These are phyloP conservation scores for Bibio marci DNA, from an alignment of 2,888 invertebrate species.

Conservation along the genomic window DNA sequence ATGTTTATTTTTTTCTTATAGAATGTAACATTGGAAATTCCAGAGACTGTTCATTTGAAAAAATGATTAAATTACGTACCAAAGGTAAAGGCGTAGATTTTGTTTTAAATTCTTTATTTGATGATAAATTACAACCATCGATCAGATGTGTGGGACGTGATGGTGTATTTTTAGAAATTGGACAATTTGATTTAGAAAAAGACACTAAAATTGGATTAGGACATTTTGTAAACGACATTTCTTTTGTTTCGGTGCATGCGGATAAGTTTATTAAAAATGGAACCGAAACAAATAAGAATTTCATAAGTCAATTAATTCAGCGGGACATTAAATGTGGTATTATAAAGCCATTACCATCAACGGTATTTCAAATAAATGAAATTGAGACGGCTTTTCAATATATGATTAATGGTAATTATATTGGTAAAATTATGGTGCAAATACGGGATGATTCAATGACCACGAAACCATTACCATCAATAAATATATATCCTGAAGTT, in stretches of 20 bases:
- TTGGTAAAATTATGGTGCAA: conserved; percentile 47
- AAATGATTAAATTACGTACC: conserved; percentile 62
- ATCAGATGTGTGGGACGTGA: conserved; percentile 44
- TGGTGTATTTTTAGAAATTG: too few relatives aligned
- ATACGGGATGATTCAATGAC: conserved; percentile 16
- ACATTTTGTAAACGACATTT: conserved; percentile 60
- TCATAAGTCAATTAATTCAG: conserved; percentile 44
- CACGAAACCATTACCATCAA: conserved; percentile 18
- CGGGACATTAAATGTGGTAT: conserved; percentile 28
- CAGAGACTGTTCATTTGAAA: conserved; percentile 71
- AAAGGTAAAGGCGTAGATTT: conserved; percentile 79
- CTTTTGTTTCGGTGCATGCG: too few relatives aligned
- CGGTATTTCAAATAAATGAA: too few relatives aligned
- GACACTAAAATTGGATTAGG: conserved; percentile 53
- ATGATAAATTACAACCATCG: conserved; percentile 70
- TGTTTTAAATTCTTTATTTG: conserved; percentile 79
- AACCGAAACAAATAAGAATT: too few relatives aligned
- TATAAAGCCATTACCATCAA: too few relatives aligned
- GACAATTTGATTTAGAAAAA: conserved; percentile 46
- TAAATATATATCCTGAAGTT: conserved; percentile 28
- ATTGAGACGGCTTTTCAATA: conserved; percentile 54
- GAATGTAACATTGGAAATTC: conserved; percentile 87
- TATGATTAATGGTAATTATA: conserved; percentile 55
- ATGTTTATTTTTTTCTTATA: too few relatives aligned
- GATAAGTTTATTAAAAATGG: too few relatives aligned